Evolutionary conservation across 1,140 invertebrate species (phyloP).

Genomic region (Tetragonula clypearis): DNA sequence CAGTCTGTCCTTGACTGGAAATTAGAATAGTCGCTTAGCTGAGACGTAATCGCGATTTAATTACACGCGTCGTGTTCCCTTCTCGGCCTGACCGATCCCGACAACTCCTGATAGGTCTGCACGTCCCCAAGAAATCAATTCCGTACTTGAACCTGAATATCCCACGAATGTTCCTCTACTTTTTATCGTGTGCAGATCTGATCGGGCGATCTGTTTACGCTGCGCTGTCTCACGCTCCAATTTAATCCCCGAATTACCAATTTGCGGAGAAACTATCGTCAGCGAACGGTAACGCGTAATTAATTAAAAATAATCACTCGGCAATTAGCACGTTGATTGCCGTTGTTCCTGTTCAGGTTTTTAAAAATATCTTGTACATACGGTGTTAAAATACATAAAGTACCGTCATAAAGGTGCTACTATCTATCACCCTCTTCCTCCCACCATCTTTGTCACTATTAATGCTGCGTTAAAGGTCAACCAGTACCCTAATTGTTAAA

Average conservation of each 20-base stretch:
- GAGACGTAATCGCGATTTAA: slow-evolving; percentile 63
- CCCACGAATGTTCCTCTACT: slow-evolving; percentile 25
- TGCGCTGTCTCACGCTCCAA: neutral
- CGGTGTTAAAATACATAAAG: no score
- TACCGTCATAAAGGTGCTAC: no score
- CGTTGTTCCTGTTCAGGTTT: neutral
- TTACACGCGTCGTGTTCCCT: slow-evolving; percentile 52
- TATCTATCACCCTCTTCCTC: no score
- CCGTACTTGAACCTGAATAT: slow-evolving; percentile 58
- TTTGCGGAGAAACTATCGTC: neutral
- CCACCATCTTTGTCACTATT: no score
- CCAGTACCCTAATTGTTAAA: no score
- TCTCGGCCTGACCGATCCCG: slow-evolving; percentile 46
- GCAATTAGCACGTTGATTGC: neutral
- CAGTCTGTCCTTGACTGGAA: slow-evolving; percentile 69
- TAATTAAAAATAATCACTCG: neutral
- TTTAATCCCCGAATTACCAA: slow-evolving; percentile 6
- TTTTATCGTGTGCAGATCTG: neutral
- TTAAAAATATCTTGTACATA: neutral
- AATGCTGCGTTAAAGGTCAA: neutral
- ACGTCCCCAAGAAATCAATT: slow-evolving; percentile 31
- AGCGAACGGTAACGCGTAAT: no score
- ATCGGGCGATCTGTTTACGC: neutral
- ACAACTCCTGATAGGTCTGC: slow-evolving; percentile 41
- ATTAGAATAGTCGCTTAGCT: slow-evolving; percentile 71